Percentiles rank a stretch among this genome's conserved stretches.
Evolutionary conservation across 2,113 vertebrate genomes (phyloP).

Genomic region (Cyanoramphus novaezelandiae): DNA sequence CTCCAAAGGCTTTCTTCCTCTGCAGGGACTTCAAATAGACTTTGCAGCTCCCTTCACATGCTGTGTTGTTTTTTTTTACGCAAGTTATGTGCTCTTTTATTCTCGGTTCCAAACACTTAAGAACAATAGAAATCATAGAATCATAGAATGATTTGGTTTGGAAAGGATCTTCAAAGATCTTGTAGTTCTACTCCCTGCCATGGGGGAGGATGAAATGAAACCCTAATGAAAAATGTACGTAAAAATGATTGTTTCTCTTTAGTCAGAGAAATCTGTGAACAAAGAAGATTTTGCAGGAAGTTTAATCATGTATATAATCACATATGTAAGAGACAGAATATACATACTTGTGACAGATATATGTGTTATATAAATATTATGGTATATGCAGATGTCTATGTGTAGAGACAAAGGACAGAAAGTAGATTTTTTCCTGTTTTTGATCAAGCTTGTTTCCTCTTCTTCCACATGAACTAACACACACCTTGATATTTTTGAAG

Average conservation of each 20-base stretch:
- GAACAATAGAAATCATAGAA: background rate
- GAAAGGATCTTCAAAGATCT: background rate
- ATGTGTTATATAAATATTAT: background rate
- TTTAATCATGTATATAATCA: background rate
- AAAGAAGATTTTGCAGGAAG: background rate
- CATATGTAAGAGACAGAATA: background rate
- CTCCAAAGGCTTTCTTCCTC: background rate
- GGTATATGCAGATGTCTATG: background rate
- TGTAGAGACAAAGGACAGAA: background rate
- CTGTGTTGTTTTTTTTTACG: background rate
- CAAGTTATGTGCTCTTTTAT: background rate
- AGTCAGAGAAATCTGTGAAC: background rate
- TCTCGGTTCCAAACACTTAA: background rate
- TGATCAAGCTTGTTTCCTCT: background rate
- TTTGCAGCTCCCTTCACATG: background rate
- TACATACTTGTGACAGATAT: background rate
- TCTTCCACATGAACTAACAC: background rate
- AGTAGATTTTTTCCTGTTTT: background rate
- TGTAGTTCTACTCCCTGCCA: background rate
- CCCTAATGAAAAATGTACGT: background rate
- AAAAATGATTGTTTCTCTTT: background rate
- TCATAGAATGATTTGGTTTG: background rate
- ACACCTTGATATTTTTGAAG: background rate
- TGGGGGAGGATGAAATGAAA: background rate
- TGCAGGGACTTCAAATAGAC: background rate